Conservation (phyloP, 1,140 invertebrate genomes). For the Hycleus phaleratus region DNA sequence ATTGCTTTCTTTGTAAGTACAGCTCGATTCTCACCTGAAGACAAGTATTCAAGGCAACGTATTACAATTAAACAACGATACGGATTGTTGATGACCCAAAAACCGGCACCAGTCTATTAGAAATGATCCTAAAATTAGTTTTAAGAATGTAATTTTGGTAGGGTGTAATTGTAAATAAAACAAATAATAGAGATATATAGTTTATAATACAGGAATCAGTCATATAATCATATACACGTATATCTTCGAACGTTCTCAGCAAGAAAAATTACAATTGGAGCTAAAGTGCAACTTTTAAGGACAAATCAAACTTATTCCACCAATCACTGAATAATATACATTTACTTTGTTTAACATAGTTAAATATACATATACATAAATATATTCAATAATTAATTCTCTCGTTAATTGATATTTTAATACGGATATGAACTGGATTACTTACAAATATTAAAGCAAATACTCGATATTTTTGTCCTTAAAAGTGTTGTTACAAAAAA, state of each 20-base stretch:
- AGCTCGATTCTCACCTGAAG: slow-evolving; percentile 93
- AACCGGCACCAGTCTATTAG: slow-evolving; percentile 62
- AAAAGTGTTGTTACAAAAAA: not conserved
- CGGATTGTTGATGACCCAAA: slow-evolving; percentile 79
- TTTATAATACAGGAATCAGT: slow-evolving; percentile 12
- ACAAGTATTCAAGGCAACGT: slow-evolving; percentile 86
- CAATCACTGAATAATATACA: slow-evolving; percentile 4
- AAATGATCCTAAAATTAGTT: no score
- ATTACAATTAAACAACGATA: slow-evolving; percentile 88
- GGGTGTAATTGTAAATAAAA: no score
- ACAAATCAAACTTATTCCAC: not conserved
- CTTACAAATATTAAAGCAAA: not conserved
- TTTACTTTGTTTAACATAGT: not conserved
- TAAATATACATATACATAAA: not conserved
- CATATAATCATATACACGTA: slow-evolving; percentile 10
- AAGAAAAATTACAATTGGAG: not conserved
- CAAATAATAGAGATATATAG: not conserved
- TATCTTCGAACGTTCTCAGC: slow-evolving; percentile 4
- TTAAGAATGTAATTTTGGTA: no score
- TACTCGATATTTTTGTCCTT: slow-evolving; percentile 2
- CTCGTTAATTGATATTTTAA: not conserved
- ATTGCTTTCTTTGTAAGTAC: slow-evolving; percentile 35
- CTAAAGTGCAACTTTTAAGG: slow-evolving; percentile 1
- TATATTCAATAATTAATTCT: not conserved
- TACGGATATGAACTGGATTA: not conserved